A percentile compares a stretch with the other conserved stretches of the same genome.
Evolutionary conservation across 2,113 vertebrate species (phyloP).

Genomic region (Patagioenas fasciata): DNA sequence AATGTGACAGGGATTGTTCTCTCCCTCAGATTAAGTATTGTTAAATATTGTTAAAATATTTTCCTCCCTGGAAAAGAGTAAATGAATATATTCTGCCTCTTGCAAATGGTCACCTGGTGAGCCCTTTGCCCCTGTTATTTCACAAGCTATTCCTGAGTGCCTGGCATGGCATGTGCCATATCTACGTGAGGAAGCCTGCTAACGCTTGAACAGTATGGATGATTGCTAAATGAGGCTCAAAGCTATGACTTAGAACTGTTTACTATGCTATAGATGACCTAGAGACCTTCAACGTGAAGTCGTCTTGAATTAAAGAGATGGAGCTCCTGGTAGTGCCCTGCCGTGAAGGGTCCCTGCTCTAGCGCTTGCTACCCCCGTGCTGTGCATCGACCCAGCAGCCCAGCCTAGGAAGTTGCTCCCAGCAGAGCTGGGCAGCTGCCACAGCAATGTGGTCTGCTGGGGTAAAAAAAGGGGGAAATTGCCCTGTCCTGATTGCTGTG

Average conservation of each 20-base stretch:
- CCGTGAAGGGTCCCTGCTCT: background rate
- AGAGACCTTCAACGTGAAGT: background rate
- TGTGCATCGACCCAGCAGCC: background rate
- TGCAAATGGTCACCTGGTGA: background rate
- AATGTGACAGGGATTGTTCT: background rate
- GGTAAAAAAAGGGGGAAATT: background rate
- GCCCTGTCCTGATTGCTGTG: background rate
- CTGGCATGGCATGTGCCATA: background rate
- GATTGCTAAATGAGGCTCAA: background rate
- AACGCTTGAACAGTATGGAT: background rate
- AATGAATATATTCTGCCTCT: background rate
- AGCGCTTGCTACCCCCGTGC: fast-evolving
- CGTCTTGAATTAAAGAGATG: background rate
- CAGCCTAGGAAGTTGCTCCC: background rate
- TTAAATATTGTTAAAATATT: background rate
- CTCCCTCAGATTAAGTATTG: background rate
- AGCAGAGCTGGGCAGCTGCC: background rate
- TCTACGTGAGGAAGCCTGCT: background rate
- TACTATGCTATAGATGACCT: background rate
- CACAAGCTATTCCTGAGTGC: background rate
- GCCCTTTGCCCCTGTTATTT: background rate
- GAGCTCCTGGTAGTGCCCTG: background rate
- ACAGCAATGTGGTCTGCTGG: background rate
- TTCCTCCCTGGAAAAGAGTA: fast-evolving
- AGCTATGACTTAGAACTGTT: background rate